phyloP scores from a whole-genome alignment of 2,888 invertebrate genomes.

The Exocentrus adspersus region DNA sequence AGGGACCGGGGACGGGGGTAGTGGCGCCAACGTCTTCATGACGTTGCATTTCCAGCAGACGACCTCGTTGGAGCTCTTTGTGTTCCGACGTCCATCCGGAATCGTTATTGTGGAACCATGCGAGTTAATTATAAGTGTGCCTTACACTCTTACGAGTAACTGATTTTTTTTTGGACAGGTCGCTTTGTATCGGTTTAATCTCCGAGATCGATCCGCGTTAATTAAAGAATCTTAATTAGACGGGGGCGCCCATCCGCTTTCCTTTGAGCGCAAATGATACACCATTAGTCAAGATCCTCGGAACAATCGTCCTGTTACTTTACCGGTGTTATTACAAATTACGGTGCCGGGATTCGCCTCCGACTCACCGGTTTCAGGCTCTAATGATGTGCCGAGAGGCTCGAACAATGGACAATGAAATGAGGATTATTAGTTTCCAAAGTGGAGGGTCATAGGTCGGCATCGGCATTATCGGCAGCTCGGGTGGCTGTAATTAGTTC shows the following conservation, averaged over 20 bases:
- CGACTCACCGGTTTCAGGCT: constrained; percentile 9
- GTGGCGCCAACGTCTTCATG: constrained; percentile 45
- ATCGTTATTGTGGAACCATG: background rate
- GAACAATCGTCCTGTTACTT: constrained; percentile 9
- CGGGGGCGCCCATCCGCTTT: background rate
- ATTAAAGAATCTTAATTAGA: too few species aligned
- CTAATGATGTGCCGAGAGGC: constrained; percentile 20
- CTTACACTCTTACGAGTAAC: background rate
- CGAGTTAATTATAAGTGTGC: background rate
- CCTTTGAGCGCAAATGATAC: constrained; percentile 3
- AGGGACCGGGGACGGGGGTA: constrained; percentile 34
- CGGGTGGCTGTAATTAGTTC: constrained; percentile 22
- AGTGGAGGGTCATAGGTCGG: constrained; percentile 20
- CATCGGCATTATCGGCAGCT: constrained; percentile 24
- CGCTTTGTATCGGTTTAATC: too few species aligned
- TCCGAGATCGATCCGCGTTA: too few species aligned
- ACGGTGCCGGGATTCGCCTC: background rate
- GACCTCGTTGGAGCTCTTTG: constrained; percentile 22
- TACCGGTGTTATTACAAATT: constrained; percentile 21
- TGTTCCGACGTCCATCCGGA: constrained; percentile 24
- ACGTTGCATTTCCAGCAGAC: constrained; percentile 37
- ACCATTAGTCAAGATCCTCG: constrained; percentile 8
- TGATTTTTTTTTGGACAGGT: background rate
- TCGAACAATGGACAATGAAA: constrained; percentile 22
- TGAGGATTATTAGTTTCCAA: constrained; percentile 21